Conservation (phyloP, 2,888 invertebrate genomes). For the Gandaritis pyraliata region DNA sequence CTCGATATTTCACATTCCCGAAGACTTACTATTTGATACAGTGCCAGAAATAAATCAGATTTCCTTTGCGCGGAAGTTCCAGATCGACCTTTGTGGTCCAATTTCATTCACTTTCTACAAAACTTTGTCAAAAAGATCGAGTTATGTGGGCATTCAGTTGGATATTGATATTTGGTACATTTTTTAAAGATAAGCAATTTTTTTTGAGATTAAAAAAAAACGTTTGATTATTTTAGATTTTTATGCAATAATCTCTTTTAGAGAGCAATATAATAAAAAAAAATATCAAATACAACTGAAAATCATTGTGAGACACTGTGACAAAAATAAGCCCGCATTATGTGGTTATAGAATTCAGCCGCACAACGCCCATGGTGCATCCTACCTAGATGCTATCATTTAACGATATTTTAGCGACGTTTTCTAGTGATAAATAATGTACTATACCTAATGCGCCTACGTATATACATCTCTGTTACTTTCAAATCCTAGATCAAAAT, state of each 20-base stretch:
- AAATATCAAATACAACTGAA: no score
- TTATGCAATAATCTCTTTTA: no score
- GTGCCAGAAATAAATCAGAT: constrained; percentile 78
- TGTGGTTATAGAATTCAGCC: background rate
- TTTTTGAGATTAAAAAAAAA: no score
- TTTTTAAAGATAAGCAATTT: no score
- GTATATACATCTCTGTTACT: background rate
- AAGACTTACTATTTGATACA: constrained; percentile 69
- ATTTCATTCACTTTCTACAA: constrained; percentile 36
- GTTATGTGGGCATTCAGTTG: constrained; percentile 6
- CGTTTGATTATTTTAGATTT: no score
- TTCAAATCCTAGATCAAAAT: background rate
- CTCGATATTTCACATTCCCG: constrained; percentile 65
- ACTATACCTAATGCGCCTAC: background rate
- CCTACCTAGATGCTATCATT: background rate
- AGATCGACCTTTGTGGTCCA: constrained; percentile 29
- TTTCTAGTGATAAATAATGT: background rate
- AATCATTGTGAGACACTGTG: no score
- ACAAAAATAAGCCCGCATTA: background rate
- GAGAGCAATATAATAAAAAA: no score
- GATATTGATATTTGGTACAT: background rate
- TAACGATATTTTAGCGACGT: background rate
- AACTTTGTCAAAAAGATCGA: constrained; percentile 22
- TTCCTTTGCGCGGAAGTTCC: constrained; percentile 46
- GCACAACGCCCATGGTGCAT: background rate